Evolutionary conservation across 2,888 invertebrate genomes (phyloP).

Genomic region (Scaptomyza reducta): DNA sequence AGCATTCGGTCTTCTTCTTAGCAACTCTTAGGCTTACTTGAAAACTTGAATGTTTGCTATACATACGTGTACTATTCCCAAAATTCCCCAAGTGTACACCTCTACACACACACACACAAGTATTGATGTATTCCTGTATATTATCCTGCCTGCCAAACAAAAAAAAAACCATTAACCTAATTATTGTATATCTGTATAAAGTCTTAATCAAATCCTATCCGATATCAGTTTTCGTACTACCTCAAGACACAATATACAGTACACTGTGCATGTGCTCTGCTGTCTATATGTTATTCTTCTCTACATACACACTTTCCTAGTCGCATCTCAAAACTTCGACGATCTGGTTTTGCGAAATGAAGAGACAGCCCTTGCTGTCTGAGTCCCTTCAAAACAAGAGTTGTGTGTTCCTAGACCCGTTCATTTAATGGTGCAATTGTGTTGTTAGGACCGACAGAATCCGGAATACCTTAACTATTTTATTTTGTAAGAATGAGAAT

Average conservation of each 20-base stretch:
- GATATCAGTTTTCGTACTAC: constrained; percentile 3
- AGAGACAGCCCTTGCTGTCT: constrained; percentile 1
- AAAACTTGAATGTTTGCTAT: constrained; percentile 53
- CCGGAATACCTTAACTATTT: constrained; percentile 7
- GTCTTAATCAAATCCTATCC: constrained; percentile 41
- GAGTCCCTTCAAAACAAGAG: constrained; percentile 19
- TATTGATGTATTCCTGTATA: constrained; percentile 33
- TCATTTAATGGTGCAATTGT: constrained; percentile 39
- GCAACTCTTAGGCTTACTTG: constrained; percentile 37
- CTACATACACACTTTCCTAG: constrained; percentile 16
- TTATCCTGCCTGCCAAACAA: constrained; percentile 58
- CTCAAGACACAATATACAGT: constrained; percentile 21
- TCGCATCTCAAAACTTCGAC: constrained; percentile 35
- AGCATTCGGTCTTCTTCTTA: constrained; percentile 58
- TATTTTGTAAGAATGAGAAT: constrained; percentile 31
- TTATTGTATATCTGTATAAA: constrained; percentile 68
- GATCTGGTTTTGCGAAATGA: constrained; percentile 33
- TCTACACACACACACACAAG: constrained; percentile 9
- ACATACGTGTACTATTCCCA: constrained; percentile 26
- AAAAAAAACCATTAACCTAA: constrained; percentile 49
- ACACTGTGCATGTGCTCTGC: constrained; percentile 65
- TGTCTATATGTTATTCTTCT: constrained; percentile 39
- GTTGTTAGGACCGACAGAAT: constrained; percentile 34
- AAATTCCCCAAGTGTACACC: constrained; percentile 16
- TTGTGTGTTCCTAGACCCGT: constrained; percentile 23